phyloP scores from a whole-genome alignment of 2,888 invertebrate species.

The Tyria jacobaeae region DNA sequence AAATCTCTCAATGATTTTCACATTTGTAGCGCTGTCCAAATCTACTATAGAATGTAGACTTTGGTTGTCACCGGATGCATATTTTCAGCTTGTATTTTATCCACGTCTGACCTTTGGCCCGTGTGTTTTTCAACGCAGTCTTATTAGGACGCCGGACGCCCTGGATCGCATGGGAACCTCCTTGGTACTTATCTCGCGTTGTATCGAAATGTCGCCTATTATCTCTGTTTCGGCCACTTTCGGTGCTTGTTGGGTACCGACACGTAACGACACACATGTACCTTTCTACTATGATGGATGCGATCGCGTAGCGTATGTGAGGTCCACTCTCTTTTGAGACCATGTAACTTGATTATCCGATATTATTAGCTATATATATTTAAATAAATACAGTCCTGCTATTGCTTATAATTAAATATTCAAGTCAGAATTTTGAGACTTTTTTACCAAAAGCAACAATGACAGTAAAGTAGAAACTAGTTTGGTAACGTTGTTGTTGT shows the following conservation, averaged over 20 bases:
- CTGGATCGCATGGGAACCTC: constrained; percentile 81
- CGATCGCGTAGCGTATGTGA: constrained; percentile 68
- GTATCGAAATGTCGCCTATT: constrained; percentile 85
- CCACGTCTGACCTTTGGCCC: constrained; percentile 76
- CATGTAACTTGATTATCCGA: constrained; percentile 49
- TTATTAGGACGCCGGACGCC: constrained; percentile 67
- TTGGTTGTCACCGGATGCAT: constrained; percentile 54
- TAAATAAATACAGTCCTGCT: constrained; percentile 26
- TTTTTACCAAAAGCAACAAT: constrained; percentile 27
- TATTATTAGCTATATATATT: constrained; percentile 37
- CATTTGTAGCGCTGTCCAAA: constrained; percentile 38
- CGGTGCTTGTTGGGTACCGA: constrained; percentile 78
- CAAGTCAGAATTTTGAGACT: constrained; percentile 24
- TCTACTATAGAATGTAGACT: constrained; percentile 22
- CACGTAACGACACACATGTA: constrained; percentile 73
- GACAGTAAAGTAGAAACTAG: constrained; percentile 45
- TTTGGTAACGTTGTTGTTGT: constrained; percentile 45
- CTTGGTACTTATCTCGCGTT: constrained; percentile 77
- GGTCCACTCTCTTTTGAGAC: constrained; percentile 66
- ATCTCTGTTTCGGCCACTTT: constrained; percentile 82
- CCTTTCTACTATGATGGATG: constrained; percentile 83
- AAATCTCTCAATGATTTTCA: constrained; percentile 53
- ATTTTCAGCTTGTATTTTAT: constrained; percentile 65
- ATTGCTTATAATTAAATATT: constrained; percentile 14
- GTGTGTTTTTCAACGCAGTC: constrained; percentile 54